Evolutionary conservation across 2,888 invertebrate genomes (phyloP).

Genomic region (Coronaproctus castanopsis): DNA sequence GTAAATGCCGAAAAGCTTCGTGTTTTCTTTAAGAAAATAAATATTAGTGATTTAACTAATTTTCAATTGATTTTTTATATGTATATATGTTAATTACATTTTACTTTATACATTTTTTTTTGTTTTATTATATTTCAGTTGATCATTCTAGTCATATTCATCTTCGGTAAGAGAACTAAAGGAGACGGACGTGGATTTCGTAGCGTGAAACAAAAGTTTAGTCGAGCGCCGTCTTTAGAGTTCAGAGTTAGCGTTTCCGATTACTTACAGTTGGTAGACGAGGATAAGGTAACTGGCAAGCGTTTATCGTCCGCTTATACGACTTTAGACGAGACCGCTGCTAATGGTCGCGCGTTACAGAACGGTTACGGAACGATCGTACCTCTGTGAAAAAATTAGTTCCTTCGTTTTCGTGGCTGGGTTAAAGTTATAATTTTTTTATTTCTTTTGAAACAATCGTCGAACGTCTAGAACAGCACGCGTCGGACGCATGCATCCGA

Average conservation of each 20-base stretch:
- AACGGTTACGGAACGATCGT: not conserved
- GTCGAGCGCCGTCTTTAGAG: not conserved
- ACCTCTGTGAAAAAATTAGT: too few species aligned
- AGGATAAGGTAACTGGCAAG: not conserved
- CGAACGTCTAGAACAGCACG: too few species aligned
- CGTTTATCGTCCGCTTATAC: not conserved
- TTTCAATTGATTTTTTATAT: too few species aligned
- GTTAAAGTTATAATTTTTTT: too few species aligned
- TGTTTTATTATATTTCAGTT: not conserved
- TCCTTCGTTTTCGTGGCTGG: too few species aligned
- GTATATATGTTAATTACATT: too few species aligned
- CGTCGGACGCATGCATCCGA: too few species aligned
- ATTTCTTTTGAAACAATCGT: too few species aligned
- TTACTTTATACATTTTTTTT: too few species aligned
- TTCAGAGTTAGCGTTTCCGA: not conserved
- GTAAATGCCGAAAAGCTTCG: too few species aligned
- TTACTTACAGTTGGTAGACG: not conserved
- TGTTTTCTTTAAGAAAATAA: too few species aligned
- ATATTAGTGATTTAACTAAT: too few species aligned
- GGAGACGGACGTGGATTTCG: not conserved
- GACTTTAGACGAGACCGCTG: not conserved
- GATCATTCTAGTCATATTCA: not conserved
- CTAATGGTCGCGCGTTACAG: not conserved
- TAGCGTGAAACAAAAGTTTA: not conserved
- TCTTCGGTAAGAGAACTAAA: not conserved